These are phyloP conservation scores for Bos taurus DNA, from an alignment of 2,113 vertebrate genomes.

Conservation along the genomic window DNA sequence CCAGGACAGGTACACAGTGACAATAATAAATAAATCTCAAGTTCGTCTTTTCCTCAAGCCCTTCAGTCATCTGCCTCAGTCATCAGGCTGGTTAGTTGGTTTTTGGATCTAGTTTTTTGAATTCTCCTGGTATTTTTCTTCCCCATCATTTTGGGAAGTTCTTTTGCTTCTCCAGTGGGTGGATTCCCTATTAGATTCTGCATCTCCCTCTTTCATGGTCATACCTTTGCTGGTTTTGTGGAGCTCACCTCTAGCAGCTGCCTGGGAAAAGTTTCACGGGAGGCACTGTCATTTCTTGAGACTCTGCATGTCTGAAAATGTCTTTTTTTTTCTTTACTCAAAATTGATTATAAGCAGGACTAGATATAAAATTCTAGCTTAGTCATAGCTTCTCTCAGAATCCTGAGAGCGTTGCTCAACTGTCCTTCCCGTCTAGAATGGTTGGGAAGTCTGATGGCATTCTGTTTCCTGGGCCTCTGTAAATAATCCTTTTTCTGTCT, in stretches of 20 bases:
- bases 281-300: not conserved
- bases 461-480: not conserved
- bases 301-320: not conserved
- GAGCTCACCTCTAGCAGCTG: not conserved
- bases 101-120: not conserved
- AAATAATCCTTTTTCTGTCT: not conserved
- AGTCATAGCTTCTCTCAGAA: not conserved
- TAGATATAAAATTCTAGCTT: not conserved
- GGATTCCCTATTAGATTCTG: not conserved
- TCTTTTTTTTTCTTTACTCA: not conserved
- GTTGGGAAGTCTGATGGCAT: not conserved
- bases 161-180: not conserved
- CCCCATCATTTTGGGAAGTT: not conserved
- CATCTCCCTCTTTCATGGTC: not conserved
- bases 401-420: not conserved
- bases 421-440: not conserved
- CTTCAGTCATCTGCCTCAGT: not conserved
- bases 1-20: too few species aligned
- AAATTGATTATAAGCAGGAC: not conserved
- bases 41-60: not conserved
- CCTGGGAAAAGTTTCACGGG: not conserved
- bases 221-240: not conserved
- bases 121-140: not conserved
- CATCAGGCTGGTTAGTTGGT: not conserved
- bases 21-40: not conserved